These are phyloP conservation scores for Dendroctonus ponderosae DNA, from an alignment of 1,140 invertebrate genomes.

Conservation along the genomic window DNA sequence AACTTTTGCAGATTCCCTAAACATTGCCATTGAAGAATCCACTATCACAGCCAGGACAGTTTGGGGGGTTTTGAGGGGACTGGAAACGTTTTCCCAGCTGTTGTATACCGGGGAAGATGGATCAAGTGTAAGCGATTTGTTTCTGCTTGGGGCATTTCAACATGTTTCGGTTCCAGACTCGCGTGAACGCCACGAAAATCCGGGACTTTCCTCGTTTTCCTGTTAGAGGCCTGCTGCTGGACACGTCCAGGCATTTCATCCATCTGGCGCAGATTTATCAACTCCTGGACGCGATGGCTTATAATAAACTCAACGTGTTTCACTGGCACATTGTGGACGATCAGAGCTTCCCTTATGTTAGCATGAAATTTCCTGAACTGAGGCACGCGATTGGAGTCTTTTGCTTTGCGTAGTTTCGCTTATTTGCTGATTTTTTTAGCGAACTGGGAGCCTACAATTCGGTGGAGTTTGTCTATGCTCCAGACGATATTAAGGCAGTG, in stretches of 20 bases:
- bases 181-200: constrained; percentile 58
- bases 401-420: too few species aligned
- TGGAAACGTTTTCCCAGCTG: constrained; percentile 78
- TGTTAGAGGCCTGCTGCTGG: constrained; percentile 77
- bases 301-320: constrained; percentile 89
- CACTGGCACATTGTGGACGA: constrained; percentile 96
- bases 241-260: constrained; percentile 81
- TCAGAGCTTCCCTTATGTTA: constrained; percentile 86
- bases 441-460: constrained; percentile 68
- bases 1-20: constrained; percentile 11
- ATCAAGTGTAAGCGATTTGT: constrained; percentile 45
- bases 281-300: constrained; percentile 78
- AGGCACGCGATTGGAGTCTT: constrained; percentile 53
- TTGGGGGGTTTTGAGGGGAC: constrained; percentile 75
- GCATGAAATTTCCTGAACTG: constrained; percentile 69
- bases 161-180: constrained; percentile 49
- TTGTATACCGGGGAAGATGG: constrained; percentile 55
- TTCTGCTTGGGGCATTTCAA: background rate
- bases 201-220: constrained; percentile 70
- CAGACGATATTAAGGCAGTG: constrained; percentile 62
- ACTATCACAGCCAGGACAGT: constrained; percentile 54
- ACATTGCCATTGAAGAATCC: constrained; percentile 17
- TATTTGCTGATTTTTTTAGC: constrained; percentile 49
- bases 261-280: constrained; percentile 62
- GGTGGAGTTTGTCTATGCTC: constrained; percentile 65